A percentile compares a stretch with the other conserved stretches of the same genome.
Evolutionary conservation across 2,113 vertebrate species (phyloP).

Genomic region (Thinocorus orbignyianus): DNA sequence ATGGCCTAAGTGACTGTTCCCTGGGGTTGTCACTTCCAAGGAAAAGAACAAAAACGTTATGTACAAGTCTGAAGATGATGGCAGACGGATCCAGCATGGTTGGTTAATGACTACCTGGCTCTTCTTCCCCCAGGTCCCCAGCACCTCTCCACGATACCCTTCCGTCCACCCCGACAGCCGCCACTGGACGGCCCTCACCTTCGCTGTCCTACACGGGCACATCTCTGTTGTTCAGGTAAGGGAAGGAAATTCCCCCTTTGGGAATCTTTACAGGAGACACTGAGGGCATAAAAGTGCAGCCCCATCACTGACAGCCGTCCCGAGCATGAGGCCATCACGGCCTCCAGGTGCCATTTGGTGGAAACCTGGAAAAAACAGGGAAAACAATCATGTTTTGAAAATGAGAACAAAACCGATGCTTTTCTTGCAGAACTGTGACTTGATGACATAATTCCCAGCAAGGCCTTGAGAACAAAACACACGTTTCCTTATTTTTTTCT

Average conservation of each 20-base stretch:
- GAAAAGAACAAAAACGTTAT: background rate
- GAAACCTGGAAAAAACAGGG: background rate
- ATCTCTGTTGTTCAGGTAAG: conserved; percentile 96
- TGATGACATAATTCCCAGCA: accelerated
- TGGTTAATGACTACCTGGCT: background rate
- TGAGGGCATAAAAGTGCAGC: background rate
- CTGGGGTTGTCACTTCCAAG: background rate
- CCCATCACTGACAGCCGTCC: background rate
- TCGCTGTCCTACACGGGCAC: conserved; percentile 92
- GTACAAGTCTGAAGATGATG: background rate
- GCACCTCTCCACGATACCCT: conserved; percentile 83
- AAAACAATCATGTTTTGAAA: accelerated
- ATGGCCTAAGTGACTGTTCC: background rate
- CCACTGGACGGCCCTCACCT: conserved; percentile 93
- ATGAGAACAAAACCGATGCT: background rate
- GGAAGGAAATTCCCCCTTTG: accelerated
- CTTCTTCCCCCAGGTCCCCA: conserved; percentile 82
- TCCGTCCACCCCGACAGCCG: conserved; percentile 96
- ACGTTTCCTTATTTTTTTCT: background rate
- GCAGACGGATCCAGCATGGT: background rate
- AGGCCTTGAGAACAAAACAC: background rate
- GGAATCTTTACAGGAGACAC: background rate
- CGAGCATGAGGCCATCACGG: accelerated
- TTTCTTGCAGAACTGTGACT: background rate
- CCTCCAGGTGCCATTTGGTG: background rate